Evolutionary conservation across 2,113 vertebrate genomes (phyloP).

Genomic region (Chamaetylas fuelleborni): DNA sequence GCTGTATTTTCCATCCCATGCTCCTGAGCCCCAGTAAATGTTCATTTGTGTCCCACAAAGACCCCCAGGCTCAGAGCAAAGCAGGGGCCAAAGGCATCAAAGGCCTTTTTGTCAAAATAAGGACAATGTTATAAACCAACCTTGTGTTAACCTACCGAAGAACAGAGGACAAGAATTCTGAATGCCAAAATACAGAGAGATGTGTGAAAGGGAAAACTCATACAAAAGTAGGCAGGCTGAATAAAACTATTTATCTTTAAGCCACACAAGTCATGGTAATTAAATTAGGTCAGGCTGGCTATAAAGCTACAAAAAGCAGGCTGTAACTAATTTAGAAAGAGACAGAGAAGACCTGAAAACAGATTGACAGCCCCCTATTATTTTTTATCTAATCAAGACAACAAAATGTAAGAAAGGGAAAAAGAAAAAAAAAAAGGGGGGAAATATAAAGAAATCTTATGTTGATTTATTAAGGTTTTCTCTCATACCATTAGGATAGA

Average conservation of each 20-base stretch:
- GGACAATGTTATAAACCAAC: slow-evolving; percentile 41
- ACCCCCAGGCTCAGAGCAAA: background rate
- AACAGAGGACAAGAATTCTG: slow-evolving; percentile 43
- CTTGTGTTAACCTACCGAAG: slow-evolving; percentile 29
- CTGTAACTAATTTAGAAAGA: slow-evolving; percentile 75
- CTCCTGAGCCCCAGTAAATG: background rate
- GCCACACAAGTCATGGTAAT: slow-evolving; percentile 71
- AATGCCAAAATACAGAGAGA: slow-evolving; percentile 62
- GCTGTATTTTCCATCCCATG: background rate
- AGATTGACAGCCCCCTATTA: slow-evolving; percentile 59
- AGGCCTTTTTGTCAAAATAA: slow-evolving; percentile 58
- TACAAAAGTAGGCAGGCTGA: slow-evolving; percentile 60
- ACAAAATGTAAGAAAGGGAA: slow-evolving; percentile 4
- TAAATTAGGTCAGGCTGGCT: slow-evolving; percentile 71
- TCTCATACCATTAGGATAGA: background rate
- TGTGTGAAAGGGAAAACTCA: slow-evolving; percentile 49
- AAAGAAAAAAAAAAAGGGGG: background rate
- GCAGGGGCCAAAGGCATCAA: slow-evolving; percentile 32
- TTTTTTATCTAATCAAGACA: slow-evolving; percentile 60
- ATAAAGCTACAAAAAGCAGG: slow-evolving; percentile 61
- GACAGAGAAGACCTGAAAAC: slow-evolving; percentile 61
- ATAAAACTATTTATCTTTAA: slow-evolving; percentile 74
- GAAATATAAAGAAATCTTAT: background rate
- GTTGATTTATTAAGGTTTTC: slow-evolving; percentile 39
- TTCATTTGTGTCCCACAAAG: slow-evolving; percentile 34